Evolutionary conservation across 1,140 invertebrate genomes (phyloP), one percentile per base, ranked within the genome.

Genomic region (Frieseomelitta varia): DNA sequence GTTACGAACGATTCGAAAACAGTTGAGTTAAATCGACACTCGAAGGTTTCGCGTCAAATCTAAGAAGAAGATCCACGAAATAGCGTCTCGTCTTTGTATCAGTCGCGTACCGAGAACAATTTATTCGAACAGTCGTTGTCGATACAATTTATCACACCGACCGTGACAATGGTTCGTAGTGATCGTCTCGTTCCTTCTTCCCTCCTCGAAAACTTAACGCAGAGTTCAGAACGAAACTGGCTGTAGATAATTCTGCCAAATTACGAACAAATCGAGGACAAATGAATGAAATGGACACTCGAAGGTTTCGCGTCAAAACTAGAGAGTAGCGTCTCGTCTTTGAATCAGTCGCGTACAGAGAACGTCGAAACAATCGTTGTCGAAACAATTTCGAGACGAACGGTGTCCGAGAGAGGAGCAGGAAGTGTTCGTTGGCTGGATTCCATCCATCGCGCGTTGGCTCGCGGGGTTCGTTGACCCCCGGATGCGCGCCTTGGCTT

Each of bases 381-480:
- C 24, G 34, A 75, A 65, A 68, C 77, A 67, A 55, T 79, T 79
- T 68, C 65, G 51, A 34, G 58, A 78, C 53, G 39, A 78, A 79
- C 63, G 27, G 63, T 17, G 47, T 34, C 73, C 27, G 61, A 34
- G 11, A 51, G 15, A 51, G n/a, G 39, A 81, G 34, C 58, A 81
- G 63, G 73, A 77, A 77, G 19, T 77, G 39, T 51, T 68, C 56
- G 34, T 47, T 72, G 69, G 19, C 67, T 39, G 39, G 30, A 81
- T 51, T 51, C 47, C 69, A 81, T 53, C 63, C 15, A 19, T 56
- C 19, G 24, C 39, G 47, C 55, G 21, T 30, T 47, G 61, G 8
- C 81, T 51, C 34, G n/a, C 39, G 27, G 51, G 15, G 78, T 86
- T 87, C 75, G 65, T 89, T 80, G 63, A 81, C 39, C 79, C n/a